Evolutionary conservation across 2,113 vertebrate species (phyloP), one percentile per base, ranked within the genome.

Genomic region (Eleginops maclovinus): DNA sequence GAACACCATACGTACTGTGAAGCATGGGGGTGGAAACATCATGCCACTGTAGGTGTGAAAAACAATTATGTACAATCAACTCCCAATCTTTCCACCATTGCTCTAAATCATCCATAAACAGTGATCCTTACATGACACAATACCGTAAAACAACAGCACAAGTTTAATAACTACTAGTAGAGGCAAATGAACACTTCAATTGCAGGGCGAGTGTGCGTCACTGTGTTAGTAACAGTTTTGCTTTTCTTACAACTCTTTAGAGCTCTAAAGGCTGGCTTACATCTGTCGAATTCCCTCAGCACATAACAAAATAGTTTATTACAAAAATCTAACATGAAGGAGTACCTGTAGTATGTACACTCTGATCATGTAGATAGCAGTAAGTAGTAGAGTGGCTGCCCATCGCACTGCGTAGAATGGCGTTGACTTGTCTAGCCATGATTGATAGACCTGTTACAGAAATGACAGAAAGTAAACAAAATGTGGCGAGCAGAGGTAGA

Each of bases 361-460:
- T 93, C 98, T 96, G 91, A 99, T 95, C 97, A 99, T 97, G 94
- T 99, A 99, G 92, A 99, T 84, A 65, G 94, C 95, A 83, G 96
- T 97, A 86, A 99, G 93, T 81, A 96, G 92, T 92, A 99, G 86
- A 46, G 97, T 99, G 75, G 82, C 89, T 10, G 95, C 95, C 98
- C 98, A 99, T 91, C 98, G 96, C 81, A 96, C 93, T 3, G 94
- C 89, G 21, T 96, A 95, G 77, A 98, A 97, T 0, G 98, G 98
- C 2, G 98, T 99, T 64, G 98, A 98, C 94, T 97, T 99, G 96
- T 99, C 98, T 92, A 99, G 93, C 97, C 97, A 98, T 89, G 98
- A 97, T 88, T 99, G 98, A 90, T 99, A 99, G 91, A 99, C 86
- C 98, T 99, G 83, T 72, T 0, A 55, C 6, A n/a, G 54, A 51